Evolutionary conservation across 2,888 invertebrate species (phyloP).

Genomic region (Epistrophe eligans): DNA sequence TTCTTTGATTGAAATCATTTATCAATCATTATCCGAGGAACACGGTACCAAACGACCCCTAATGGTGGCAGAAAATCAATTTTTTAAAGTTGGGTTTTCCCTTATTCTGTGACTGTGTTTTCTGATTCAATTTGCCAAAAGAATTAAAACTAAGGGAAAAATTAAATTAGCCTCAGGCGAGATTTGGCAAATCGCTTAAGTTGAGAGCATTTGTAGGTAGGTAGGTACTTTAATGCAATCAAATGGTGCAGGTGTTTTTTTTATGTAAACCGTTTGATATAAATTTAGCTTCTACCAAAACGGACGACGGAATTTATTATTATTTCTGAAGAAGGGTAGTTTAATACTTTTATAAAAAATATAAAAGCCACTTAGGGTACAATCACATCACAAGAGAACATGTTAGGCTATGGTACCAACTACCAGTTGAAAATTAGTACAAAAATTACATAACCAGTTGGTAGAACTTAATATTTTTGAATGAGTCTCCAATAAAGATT

Average conservation of each 20-base stretch:
- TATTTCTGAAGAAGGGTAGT: too few species aligned
- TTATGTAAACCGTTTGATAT: too few species aligned
- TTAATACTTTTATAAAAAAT: too few species aligned
- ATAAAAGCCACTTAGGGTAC: too few species aligned
- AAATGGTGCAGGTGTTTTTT: background rate
- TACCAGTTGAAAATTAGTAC: too few species aligned
- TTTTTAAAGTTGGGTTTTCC: background rate
- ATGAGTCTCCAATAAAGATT: too few species aligned
- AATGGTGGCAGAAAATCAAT: background rate
- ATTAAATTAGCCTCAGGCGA: background rate
- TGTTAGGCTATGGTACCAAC: too few species aligned
- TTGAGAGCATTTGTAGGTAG: background rate
- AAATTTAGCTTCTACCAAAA: too few species aligned
- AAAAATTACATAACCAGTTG: too few species aligned
- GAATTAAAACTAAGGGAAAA: background rate
- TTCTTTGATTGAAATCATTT: conserved; percentile 17
- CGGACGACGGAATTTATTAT: too few species aligned
- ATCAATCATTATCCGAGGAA: background rate
- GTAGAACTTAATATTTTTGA: too few species aligned
- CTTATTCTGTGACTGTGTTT: background rate
- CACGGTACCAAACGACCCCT: background rate
- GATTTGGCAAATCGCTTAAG: background rate
- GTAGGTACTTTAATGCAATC: background rate
- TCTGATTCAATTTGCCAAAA: background rate
- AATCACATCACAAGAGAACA: too few species aligned